A percentile compares a stretch with the other conserved stretches of the same genome.
Conservation (phyloP, 2,888 invertebrate genomes). For the Tipula confusa region DNA sequence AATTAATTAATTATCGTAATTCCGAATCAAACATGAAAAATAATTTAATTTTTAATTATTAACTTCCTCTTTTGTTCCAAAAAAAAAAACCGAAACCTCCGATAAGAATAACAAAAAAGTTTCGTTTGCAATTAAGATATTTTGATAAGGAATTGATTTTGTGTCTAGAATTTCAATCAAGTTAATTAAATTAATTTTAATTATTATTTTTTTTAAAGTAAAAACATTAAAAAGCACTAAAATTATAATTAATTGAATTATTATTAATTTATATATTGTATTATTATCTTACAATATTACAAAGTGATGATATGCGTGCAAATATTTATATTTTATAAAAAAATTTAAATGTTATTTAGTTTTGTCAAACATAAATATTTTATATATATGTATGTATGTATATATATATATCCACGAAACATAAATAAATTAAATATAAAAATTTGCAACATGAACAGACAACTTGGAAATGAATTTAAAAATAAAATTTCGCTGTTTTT, state of each 20-base stretch:
- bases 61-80: neutral
- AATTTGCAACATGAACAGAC: neutral
- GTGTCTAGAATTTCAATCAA: slow-evolving; percentile 12
- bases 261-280: neutral
- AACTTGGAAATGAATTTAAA: neutral
- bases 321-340: neutral
- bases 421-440: neutral
- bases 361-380: neutral
- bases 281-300: neutral
- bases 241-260: slow-evolving; percentile 3
- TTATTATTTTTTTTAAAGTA: too few species aligned
- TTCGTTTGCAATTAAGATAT: neutral
- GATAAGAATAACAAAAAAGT: neutral
- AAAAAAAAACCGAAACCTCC: too few species aligned
- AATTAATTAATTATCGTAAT: neutral
- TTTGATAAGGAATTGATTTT: neutral
- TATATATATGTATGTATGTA: too few species aligned
- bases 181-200: neutral
- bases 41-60: slow-evolving; percentile 20
- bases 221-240: slow-evolving; percentile 21
- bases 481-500: neutral
- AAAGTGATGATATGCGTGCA: neutral
- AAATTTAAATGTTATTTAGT: neutral
- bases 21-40: neutral
- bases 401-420: too few species aligned